Evolutionary conservation across 2,888 invertebrate species (phyloP).

Genomic region (Gonocerus acuteangulatus): DNA sequence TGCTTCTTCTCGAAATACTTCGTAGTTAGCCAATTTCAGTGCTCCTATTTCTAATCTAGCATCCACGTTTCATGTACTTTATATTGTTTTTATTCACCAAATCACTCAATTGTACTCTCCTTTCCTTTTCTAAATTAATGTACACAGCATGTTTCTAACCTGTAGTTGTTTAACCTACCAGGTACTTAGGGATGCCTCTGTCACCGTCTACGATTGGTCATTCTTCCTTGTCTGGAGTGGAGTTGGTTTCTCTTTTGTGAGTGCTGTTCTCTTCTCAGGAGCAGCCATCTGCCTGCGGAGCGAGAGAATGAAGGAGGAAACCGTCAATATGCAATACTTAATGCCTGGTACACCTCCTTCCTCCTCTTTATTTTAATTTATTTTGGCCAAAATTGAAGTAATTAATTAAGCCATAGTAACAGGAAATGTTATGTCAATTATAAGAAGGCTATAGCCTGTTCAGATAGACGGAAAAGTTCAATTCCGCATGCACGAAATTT

Average conservation of each 20-base stretch:
- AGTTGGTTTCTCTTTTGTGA: slow-evolving; percentile 81
- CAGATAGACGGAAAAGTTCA: no score
- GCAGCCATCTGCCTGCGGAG: slow-evolving; percentile 90
- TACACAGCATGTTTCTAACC: slow-evolving; percentile 21
- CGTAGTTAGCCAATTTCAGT: no score
- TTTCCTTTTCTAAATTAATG: background rate
- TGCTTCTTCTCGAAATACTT: no score
- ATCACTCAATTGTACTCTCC: background rate
- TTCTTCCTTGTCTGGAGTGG: slow-evolving; percentile 96
- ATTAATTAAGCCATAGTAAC: no score
- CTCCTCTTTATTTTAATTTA: background rate
- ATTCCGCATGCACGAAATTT: no score
- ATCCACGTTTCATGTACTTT: no score
- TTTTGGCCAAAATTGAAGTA: background rate
- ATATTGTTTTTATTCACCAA: no score
- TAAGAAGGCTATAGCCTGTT: no score
- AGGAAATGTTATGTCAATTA: no score
- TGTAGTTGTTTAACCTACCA: slow-evolving; percentile 42
- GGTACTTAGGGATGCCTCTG: slow-evolving; percentile 78
- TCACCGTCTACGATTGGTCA: slow-evolving; percentile 85
- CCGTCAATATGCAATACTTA: slow-evolving; percentile 94
- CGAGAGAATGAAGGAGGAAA: slow-evolving; percentile 88
- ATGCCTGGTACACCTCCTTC: slow-evolving; percentile 71
- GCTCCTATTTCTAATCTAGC: no score
- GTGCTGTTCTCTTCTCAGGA: slow-evolving; percentile 86